Evolutionary conservation across 2,113 vertebrate genomes (phyloP).

Genomic region (Peromyscus maniculatus): DNA sequence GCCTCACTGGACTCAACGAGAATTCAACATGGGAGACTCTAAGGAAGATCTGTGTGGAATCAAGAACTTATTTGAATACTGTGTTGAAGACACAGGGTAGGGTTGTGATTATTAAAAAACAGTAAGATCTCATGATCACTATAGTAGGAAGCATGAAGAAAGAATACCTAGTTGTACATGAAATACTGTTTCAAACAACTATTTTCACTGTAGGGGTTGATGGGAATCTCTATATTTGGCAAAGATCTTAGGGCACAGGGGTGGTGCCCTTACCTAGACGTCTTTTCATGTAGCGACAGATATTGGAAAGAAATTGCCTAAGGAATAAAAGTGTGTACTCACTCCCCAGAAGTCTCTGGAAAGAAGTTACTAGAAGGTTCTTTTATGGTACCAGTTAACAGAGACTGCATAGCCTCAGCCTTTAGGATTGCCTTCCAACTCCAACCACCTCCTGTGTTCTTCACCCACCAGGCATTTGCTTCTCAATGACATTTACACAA

Average conservation of each 20-base stretch:
- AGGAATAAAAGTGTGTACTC: background rate
- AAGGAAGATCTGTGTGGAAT: background rate
- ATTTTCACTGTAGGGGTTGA: background rate
- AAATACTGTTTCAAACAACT: constrained; percentile 20
- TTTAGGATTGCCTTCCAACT: background rate
- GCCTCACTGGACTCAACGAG: too few relatives aligned
- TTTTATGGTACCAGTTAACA: constrained; percentile 3
- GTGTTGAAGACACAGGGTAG: background rate
- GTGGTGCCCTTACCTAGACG: background rate
- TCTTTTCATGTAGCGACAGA: background rate
- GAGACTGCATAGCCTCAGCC: background rate
- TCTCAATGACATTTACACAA: background rate
- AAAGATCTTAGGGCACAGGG: background rate
- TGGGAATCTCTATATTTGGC: background rate
- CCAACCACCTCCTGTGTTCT: background rate
- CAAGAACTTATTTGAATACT: background rate
- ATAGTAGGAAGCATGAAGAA: background rate
- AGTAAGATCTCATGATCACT: background rate
- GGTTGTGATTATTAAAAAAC: background rate
- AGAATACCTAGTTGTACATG: background rate
- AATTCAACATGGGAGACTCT: background rate
- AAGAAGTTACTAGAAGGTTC: background rate
- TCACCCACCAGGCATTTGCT: background rate
- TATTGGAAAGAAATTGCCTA: background rate
- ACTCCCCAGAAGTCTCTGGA: background rate